Conservation (phyloP, 2,888 invertebrate species). For the Arge pagana region DNA sequence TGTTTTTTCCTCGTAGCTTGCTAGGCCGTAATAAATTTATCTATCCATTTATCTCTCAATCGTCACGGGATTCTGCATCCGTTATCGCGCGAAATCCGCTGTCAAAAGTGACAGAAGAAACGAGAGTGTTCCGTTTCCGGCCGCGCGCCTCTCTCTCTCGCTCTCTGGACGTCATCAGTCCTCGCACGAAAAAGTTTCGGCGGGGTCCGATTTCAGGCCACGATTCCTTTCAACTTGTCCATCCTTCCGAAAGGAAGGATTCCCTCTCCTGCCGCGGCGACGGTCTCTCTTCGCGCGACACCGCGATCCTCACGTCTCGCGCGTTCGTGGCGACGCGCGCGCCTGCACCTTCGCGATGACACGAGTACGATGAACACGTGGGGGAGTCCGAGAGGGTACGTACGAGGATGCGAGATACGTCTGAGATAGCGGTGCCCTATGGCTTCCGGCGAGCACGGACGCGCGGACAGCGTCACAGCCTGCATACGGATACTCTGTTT, state of each 20-base stretch:
- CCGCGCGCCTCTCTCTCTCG: too few species aligned
- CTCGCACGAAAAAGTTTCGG: neutral
- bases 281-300: neutral
- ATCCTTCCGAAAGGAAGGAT: neutral
- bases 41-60: too few species aligned
- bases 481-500: conserved; percentile 24
- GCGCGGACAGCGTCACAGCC: conserved; percentile 6
- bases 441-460: conserved; percentile 41
- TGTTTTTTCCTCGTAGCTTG: too few species aligned
- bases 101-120: neutral
- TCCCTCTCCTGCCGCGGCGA: neutral
- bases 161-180: neutral
- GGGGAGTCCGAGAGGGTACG: neutral
- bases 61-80: too few species aligned
- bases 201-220: neutral
- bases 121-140: neutral
- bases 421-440: conserved; percentile 42
- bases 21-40: too few species aligned
- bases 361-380: neutral
- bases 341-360: neutral
- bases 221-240: conserved; percentile 1
- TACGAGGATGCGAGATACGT: conserved; percentile 44
- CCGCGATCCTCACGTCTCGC: conserved; percentile 1
- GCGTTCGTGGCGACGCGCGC: neutral
- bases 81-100: too few species aligned